A percentile compares a stretch with the other conserved stretches of the same genome.
Conservation (phyloP, 1,140 invertebrate species). For the Lycorma delicatula region DNA sequence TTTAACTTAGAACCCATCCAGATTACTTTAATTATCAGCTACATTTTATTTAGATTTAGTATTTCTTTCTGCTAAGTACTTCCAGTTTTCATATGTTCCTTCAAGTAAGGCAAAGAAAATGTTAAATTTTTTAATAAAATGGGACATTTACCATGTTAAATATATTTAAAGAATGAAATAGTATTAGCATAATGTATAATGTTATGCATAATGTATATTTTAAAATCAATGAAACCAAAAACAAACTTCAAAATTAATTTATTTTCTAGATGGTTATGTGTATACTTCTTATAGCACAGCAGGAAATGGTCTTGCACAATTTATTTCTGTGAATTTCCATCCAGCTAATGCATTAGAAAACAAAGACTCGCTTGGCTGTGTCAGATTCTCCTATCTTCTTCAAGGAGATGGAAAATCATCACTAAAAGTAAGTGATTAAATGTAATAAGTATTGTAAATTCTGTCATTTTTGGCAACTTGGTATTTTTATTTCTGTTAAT, state of each 20-base stretch:
- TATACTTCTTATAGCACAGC: conserved; percentile 22
- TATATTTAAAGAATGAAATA: no score
- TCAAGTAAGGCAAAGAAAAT: no score
- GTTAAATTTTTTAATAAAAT: no score
- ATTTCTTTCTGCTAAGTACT: no score
- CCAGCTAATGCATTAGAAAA: conserved; percentile 1
- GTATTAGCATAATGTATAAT: no score
- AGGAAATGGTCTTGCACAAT: conserved; percentile 20
- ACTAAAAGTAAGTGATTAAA: conserved; percentile 10
- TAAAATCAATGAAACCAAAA: no score
- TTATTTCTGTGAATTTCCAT: conserved; percentile 28
- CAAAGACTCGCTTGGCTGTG: conserved; percentile 22
- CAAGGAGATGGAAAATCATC: conserved; percentile 18
- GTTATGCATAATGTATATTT: no score
- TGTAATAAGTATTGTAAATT: background rate
- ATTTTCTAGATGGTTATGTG: conserved; percentile 26
- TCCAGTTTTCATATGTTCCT: no score
- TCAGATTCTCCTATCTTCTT: conserved; percentile 28
- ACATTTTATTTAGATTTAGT: no score
- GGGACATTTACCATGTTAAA: no score
- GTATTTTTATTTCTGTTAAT: background rate
- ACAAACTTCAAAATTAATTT: background rate
- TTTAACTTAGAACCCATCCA: no score
- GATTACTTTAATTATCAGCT: no score
- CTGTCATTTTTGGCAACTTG: background rate